These are phyloP conservation scores for Aethina tumida DNA, from an alignment of 1,140 invertebrate species.

Conservation along the genomic window DNA sequence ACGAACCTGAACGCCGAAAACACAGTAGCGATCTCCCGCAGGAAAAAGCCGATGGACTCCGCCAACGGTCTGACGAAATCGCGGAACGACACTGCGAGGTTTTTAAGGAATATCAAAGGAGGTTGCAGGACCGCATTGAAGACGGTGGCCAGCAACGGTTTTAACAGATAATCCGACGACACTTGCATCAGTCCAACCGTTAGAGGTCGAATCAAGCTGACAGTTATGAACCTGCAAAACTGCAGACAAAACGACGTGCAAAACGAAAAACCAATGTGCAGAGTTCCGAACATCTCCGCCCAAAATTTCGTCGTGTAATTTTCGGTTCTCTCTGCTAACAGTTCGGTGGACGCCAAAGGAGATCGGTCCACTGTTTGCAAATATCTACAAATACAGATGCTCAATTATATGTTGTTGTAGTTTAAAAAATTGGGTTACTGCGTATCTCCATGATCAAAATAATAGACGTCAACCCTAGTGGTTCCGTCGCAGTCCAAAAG, in stretches of 20 bases:
- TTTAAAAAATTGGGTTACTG: constrained; percentile 32
- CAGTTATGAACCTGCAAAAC: constrained; percentile 44
- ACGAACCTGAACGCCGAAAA: constrained; percentile 39
- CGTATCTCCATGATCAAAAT: constrained; percentile 55
- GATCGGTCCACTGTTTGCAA: constrained; percentile 49
- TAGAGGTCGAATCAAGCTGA: constrained; percentile 46
- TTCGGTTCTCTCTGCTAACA: constrained; percentile 46
- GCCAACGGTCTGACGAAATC: constrained; percentile 53
- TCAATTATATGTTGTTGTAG: background rate
- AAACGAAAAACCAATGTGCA: constrained; percentile 50
- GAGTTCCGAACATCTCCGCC: constrained; percentile 53
- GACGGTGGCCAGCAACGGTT: constrained; percentile 50
- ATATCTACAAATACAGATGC: constrained; percentile 34
- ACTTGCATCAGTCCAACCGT: constrained; percentile 50
- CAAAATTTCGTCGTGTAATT: constrained; percentile 49
- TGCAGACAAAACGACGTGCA: constrained; percentile 52
- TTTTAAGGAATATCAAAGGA: constrained; percentile 49
- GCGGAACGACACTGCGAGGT: constrained; percentile 46
- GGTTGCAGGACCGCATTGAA: constrained; percentile 58
- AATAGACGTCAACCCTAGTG: constrained; percentile 51
- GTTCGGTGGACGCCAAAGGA: constrained; percentile 44
- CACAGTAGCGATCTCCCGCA: constrained; percentile 38
- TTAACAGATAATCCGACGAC: constrained; percentile 54
- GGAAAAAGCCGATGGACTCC: constrained; percentile 40
- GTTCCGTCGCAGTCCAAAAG: constrained; percentile 14